A percentile compares a stretch with the other conserved stretches of the same genome.
Conservation (phyloP, 1,140 invertebrate genomes). For the Calosoma granatense region DNA sequence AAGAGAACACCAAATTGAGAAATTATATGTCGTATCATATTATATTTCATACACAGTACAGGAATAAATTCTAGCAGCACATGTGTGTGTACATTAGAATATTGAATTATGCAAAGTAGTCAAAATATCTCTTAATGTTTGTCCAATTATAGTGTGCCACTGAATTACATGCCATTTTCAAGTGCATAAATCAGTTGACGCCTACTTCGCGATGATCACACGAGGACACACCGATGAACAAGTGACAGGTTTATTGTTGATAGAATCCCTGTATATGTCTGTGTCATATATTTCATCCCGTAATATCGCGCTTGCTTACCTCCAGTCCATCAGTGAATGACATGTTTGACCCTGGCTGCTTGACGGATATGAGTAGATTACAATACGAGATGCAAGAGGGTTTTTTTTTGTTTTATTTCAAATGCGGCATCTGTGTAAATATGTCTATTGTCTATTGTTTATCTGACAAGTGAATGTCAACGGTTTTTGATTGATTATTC, state of each 20-base stretch:
- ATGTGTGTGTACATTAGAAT: too few species aligned
- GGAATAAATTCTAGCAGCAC: too few species aligned
- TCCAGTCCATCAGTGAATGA: neutral
- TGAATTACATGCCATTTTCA: neutral
- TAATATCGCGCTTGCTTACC: neutral
- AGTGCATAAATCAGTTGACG: neutral
- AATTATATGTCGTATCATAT: too few species aligned
- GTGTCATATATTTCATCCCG: neutral
- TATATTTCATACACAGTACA: too few species aligned
- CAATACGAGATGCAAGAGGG: too few species aligned
- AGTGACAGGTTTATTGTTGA: neutral
- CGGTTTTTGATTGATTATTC: neutral
- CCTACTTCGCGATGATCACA: too few species aligned
- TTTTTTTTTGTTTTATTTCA: too few species aligned
- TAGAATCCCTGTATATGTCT: neutral
- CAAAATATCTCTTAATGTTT: too few species aligned
- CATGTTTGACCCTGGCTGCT: neutral
- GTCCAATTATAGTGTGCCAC: neutral
- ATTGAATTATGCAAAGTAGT: too few species aligned
- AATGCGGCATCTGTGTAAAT: neutral
- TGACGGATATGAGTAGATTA: neutral
- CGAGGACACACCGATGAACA: neutral
- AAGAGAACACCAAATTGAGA: too few species aligned
- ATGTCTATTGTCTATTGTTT: neutral
- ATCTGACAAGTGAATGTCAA: neutral